These are phyloP conservation scores for Scolanthus callimorphus DNA, from an alignment of 92 coral and sea anemone species.

Conservation along the genomic window DNA sequence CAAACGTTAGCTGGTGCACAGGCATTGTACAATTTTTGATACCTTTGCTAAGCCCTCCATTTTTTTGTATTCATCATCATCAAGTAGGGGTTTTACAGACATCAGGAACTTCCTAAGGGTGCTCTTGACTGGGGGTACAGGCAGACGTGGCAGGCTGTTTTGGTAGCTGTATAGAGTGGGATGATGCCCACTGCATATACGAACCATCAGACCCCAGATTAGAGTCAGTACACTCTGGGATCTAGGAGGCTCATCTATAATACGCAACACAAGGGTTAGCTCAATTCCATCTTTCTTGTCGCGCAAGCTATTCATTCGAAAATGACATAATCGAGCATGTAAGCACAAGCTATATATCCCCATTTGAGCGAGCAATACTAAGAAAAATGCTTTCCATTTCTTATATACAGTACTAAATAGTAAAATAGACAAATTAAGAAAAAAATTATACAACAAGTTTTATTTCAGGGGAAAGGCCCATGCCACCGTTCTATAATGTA, in stretches of 20 bases:
- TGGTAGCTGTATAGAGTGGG: constrained; percentile 90
- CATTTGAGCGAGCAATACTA: no score
- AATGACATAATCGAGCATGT: no score
- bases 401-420: background rate
- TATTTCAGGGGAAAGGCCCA: no score
- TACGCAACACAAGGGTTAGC: no score
- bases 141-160: constrained; percentile 96
- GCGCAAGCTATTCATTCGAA: no score
- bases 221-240: constrained; percentile 86
- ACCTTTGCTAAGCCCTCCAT: constrained; percentile 89
- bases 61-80: constrained; percentile 67
- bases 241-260: constrained; percentile 84
- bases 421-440: no score
- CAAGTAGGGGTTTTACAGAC: constrained; percentile 75
- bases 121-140: constrained; percentile 79
- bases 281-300: no score
- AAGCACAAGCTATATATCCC: background rate
- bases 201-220: constrained; percentile 84
- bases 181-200: constrained; percentile 75
- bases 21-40: no score
- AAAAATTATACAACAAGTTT: no score
- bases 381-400: background rate
- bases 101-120: constrained; percentile 70
- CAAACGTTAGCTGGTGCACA: no score
- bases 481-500: no score